Base-by-base conservation (phyloP, 2,888 invertebrate genomes). In the Carpatolechia fugitivella region DNA sequence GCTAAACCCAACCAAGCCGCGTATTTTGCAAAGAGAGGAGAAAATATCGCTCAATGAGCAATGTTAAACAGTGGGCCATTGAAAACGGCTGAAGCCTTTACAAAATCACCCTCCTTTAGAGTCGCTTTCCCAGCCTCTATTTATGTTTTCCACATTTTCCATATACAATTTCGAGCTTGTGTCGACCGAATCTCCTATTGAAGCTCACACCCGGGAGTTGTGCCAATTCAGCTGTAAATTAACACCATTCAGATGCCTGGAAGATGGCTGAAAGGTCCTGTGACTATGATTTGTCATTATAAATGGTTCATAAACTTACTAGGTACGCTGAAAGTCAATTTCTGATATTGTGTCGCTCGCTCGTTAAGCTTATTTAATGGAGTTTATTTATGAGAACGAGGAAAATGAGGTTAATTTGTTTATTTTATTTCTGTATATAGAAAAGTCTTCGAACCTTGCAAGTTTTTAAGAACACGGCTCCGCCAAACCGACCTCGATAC, bases 81-180 rank as follows among this genome's bases (percentile, higher is more conserved):
- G 84, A 88, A 80, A 83, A 70, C 69, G 73, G 69, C 69, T 76
- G 82, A 80, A 82, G 80, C 82, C 88, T 88, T 86, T 85, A 85
- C 73, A 88, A 87, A 87, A 87, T 87, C 86, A 83, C 84, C 81
- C 83, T 79, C 80, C 74, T 79, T 83, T 82, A 70, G 78, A 78
- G 76, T 77, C 75, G 80, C 78, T 81, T 85, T 81, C 76, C 77
- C 81, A 72, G 74, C 72, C 75, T 74, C 74, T 79, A 80, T 87
- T 85, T 83, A 86, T 83, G 76, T 83, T 85, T 84, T 80, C 80
- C 77, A 82, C 82, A 82, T 84, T 87, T 86, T 82, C 86, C 85
- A 85, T 85, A 83, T 74, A 83, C 75, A 82, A 83, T 80, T 80
- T 78, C 67, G 70, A 67, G 74, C 69, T 71, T 78, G 68, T 80